A percentile compares a stretch with the other conserved stretches of the same genome.
These are phyloP conservation scores for Dryobates pubescens DNA, from an alignment of 2,797 vertebrate genomes.

Conservation along the genomic window DNA sequence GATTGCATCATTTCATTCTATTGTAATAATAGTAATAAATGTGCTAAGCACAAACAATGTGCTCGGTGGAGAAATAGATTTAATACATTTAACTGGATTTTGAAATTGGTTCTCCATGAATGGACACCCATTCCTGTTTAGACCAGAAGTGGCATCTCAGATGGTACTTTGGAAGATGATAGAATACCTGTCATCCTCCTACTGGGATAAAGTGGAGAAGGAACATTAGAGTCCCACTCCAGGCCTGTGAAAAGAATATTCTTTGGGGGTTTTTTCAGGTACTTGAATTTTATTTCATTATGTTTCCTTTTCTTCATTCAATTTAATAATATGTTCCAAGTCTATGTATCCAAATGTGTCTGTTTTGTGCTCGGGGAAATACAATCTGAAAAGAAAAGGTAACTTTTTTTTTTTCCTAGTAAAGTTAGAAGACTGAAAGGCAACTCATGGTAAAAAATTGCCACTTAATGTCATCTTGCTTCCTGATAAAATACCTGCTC, in stretches of 20 bases:
- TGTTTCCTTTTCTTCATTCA: constrained; percentile 53
- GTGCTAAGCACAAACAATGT: constrained; percentile 32
- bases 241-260: constrained; percentile 1
- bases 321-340: constrained; percentile 66
- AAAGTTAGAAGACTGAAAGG: constrained; percentile 63
- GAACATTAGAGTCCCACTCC: constrained; percentile 37
- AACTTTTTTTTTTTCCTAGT: constrained; percentile 62
- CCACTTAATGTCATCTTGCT: constrained; percentile 65
- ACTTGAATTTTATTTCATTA: constrained; percentile 63
- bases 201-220: background rate
- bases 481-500: constrained; percentile 57
- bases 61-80: background rate
- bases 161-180: constrained; percentile 22
- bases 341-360: constrained; percentile 68
- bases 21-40: constrained; percentile 5
- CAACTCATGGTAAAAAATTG: constrained; percentile 72
- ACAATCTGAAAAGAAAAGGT: constrained; percentile 45
- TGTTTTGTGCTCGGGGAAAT: constrained; percentile 65
- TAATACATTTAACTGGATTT: constrained; percentile 17
- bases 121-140: background rate
- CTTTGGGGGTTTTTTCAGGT: constrained; percentile 3
- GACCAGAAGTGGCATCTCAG: constrained; percentile 42
- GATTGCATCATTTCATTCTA: background rate
- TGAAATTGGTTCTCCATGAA: constrained; percentile 18
- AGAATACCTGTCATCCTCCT: constrained; percentile 44